Percentiles rank a stretch among this genome's conserved stretches.
Evolutionary conservation across 1,140 invertebrate species (phyloP).

Genomic region (Diuraphis noxia): DNA sequence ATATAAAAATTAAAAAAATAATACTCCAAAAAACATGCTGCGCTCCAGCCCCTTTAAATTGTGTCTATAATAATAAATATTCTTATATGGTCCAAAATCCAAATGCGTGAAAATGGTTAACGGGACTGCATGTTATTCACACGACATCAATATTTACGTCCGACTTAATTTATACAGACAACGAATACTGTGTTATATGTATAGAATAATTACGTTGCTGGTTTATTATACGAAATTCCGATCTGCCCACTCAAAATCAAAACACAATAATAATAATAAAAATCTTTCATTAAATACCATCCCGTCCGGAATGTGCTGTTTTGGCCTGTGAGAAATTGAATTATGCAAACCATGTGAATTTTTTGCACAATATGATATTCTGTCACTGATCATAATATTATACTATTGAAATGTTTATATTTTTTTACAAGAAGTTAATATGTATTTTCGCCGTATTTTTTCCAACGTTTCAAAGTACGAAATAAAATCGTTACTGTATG

Average conservation of each 20-base stretch:
- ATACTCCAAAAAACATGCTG: too few species aligned
- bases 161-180: background rate
- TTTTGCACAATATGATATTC: background rate
- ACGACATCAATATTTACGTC: background rate
- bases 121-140: background rate
- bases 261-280: background rate
- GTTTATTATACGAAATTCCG: background rate
- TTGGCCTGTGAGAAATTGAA: background rate
- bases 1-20: too few species aligned
- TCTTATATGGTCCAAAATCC: background rate
- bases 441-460: constrained; percentile 6
- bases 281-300: background rate
- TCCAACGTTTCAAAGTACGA: background rate
- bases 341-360: background rate
- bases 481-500: background rate
- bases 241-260: background rate
- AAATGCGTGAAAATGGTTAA: background rate
- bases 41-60: background rate
- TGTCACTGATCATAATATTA: background rate
- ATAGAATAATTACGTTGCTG: background rate
- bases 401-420: background rate
- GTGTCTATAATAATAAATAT: background rate
- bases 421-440: background rate
- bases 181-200: background rate
- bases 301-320: background rate